A percentile compares a stretch with the other conserved stretches of the same genome.
These are phyloP conservation scores for Drosophila lutescens DNA, from an alignment of 2,888 invertebrate species.

Conservation along the genomic window DNA sequence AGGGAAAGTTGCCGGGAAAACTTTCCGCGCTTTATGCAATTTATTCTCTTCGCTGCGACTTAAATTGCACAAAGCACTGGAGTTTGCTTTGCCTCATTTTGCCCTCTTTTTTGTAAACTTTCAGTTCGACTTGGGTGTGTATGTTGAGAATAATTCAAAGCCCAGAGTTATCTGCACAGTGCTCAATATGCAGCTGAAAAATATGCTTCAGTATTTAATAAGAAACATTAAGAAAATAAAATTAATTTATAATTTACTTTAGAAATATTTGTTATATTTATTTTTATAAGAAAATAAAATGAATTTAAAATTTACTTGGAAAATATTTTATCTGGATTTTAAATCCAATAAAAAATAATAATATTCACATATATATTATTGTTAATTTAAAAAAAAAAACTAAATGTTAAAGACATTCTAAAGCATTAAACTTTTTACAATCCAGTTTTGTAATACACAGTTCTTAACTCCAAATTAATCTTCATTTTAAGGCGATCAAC, in stretches of 20 bases:
- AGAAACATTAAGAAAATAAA: too few relatives aligned
- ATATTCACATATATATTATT: too few relatives aligned
- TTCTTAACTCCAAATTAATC: background rate
- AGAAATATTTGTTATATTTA: too few relatives aligned
- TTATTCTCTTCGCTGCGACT: slow-evolving; percentile 63
- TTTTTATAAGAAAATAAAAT: too few relatives aligned
- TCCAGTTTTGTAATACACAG: background rate
- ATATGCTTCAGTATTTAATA: slow-evolving; percentile 4
- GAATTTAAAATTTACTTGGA: too few relatives aligned
- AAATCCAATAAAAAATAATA: too few relatives aligned
- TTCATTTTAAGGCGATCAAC: background rate
- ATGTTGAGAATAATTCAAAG: slow-evolving; percentile 47
- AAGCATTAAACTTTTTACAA: background rate
- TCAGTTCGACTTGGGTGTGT: slow-evolving; percentile 15
- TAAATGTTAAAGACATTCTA: too few relatives aligned
- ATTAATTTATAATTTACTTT: too few relatives aligned
- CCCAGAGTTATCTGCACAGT: slow-evolving; percentile 51
- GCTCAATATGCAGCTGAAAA: slow-evolving; percentile 20
- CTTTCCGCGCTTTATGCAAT: slow-evolving; percentile 70
- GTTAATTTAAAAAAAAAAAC: too few relatives aligned
- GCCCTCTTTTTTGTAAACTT: slow-evolving; percentile 40
- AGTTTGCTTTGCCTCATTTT: slow-evolving; percentile 52
- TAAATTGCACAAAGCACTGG: slow-evolving; percentile 71
- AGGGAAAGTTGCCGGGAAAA: slow-evolving; percentile 42
- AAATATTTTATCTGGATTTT: too few relatives aligned